A percentile compares a stretch with the other conserved stretches of the same genome.
These are phyloP conservation scores for Labeo catla DNA, from an alignment of 2,113 vertebrate genomes.

Conservation along the genomic window DNA sequence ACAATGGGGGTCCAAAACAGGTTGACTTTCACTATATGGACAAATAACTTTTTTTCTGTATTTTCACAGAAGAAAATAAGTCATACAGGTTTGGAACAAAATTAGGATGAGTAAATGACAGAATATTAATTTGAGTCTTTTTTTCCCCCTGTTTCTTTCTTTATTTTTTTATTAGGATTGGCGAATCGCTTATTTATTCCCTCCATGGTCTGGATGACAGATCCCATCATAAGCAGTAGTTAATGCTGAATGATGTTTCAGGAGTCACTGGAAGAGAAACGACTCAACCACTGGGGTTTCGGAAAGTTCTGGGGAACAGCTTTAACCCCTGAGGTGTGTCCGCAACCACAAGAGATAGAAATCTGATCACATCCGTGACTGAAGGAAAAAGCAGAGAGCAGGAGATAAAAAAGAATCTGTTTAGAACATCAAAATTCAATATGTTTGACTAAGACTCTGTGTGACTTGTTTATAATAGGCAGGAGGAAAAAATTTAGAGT, in stretches of 20 bases:
- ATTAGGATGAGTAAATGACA: neutral
- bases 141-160: neutral
- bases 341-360: constrained; percentile 31
- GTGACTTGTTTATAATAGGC: neutral
- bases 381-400: neutral
- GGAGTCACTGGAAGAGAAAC: constrained; percentile 39
- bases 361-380: constrained; percentile 21
- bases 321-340: constrained; percentile 18
- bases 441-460: neutral
- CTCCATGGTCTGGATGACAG: neutral
- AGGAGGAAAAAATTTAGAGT: neutral
- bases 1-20: neutral
- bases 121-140: neutral
- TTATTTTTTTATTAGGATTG: neutral
- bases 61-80: neutral
- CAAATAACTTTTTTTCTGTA: neutral
- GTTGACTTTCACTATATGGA: neutral
- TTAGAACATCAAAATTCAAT: constrained; percentile 35
- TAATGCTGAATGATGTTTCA: constrained; percentile 40
- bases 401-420: neutral
- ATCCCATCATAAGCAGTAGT: constrained; percentile 24
- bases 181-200: neutral
- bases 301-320: constrained; percentile 43
- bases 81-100: neutral
- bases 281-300: constrained; percentile 29